These are phyloP conservation scores for Micromys minutus DNA, from an alignment of 2,113 vertebrate genomes.

Conservation along the genomic window DNA sequence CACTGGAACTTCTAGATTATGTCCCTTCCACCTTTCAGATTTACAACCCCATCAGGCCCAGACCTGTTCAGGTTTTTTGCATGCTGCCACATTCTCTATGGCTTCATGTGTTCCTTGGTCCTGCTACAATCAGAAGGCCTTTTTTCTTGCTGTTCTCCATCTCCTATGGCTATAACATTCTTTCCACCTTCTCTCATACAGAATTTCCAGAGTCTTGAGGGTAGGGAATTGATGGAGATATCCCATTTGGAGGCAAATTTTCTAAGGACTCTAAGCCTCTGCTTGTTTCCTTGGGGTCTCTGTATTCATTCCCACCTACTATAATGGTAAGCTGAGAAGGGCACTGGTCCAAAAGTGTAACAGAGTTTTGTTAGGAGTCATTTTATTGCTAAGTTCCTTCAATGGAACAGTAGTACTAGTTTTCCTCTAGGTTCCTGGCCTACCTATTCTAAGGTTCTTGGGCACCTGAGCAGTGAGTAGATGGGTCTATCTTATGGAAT, in stretches of 20 bases:
- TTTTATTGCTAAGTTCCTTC: neutral
- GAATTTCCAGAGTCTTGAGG: neutral
- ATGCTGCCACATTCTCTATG: neutral
- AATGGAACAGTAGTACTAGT: neutral
- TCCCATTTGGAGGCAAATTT: neutral
- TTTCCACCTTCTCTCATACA: neutral
- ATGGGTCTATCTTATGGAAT: neutral
- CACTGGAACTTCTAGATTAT: too few species aligned
- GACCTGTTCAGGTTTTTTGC: neutral
- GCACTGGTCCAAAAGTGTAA: neutral
- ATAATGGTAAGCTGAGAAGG: neutral
- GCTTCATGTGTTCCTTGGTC: fast-evolving
- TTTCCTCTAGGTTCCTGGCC: neutral
- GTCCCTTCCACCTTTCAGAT: fast-evolving
- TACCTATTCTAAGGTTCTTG: neutral
- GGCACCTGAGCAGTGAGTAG: neutral
- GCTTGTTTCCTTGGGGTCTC: neutral
- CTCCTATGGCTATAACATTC: neutral
- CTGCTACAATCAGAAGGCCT: neutral
- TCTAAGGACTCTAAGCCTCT: neutral
- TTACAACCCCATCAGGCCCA: neutral
- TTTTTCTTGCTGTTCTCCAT: neutral
- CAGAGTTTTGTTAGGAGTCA: neutral
- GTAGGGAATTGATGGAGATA: neutral
- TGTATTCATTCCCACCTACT: neutral